Evolutionary conservation across 92 coral and sea anemone species (phyloP).

Genomic region (Siderastrea radians): DNA sequence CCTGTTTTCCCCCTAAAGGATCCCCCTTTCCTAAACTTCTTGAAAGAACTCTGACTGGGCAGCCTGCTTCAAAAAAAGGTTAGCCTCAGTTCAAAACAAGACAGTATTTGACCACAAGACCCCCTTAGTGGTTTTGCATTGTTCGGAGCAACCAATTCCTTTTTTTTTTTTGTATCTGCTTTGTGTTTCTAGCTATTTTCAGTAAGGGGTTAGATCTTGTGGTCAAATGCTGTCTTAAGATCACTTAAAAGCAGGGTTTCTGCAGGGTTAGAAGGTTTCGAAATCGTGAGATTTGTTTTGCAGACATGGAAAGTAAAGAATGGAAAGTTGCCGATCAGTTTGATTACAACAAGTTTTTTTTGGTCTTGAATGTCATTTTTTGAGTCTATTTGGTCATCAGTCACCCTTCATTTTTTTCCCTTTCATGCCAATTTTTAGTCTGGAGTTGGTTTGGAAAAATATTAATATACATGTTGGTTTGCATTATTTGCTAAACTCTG

Average conservation of each 20-base stretch:
- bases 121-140: neutral
- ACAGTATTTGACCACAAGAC: slow-evolving; percentile 21
- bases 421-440: too few species aligned
- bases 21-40: slow-evolving; percentile 64
- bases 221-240: slow-evolving; percentile 26
- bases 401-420: too few species aligned
- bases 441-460: too few species aligned
- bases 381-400: too few species aligned
- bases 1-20: slow-evolving; percentile 52
- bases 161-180: neutral
- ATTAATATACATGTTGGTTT: too few species aligned
- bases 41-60: slow-evolving; percentile 57
- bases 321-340: neutral
- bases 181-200: neutral
- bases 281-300: neutral
- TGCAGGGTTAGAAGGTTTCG: neutral
- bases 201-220: slow-evolving; percentile 29
- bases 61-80: slow-evolving; percentile 62
- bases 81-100: slow-evolving; percentile 39
- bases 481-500: too few species aligned
- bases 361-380: too few species aligned
- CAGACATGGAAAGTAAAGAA: neutral
- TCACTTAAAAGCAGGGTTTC: neutral
- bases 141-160: neutral
- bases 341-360: too few species aligned